A percentile compares a stretch with the other conserved stretches of the same genome.
These are phyloP conservation scores for Schizopygopsis malacanthus DNA, from an alignment of 2,797 vertebrate genomes.

Conservation along the genomic window DNA sequence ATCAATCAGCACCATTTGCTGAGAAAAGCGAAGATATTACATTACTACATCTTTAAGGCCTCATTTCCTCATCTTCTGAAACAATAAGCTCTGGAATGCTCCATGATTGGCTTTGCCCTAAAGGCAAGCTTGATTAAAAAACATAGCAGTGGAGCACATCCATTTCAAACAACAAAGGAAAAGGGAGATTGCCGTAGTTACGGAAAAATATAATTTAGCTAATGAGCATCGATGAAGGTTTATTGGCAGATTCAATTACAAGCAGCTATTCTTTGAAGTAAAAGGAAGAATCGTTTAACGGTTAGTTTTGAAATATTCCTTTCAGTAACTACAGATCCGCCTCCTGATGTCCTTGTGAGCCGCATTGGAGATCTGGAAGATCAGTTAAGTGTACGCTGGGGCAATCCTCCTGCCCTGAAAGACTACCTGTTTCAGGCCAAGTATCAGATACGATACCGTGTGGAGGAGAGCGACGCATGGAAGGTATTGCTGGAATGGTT, in stretches of 20 bases:
- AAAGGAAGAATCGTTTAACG: neutral
- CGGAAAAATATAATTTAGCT: conserved; percentile 22
- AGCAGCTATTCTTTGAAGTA: neutral
- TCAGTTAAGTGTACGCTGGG: conserved; percentile 93
- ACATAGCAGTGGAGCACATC: conserved; percentile 53
- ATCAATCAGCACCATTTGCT: conserved; percentile 4
- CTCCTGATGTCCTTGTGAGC: conserved; percentile 87
- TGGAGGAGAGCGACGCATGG: conserved; percentile 92
- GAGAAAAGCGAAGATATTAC: conserved; percentile 13
- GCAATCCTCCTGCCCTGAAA: conserved; percentile 88
- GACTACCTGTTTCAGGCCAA: conserved; percentile 96
- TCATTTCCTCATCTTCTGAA: conserved; percentile 55
- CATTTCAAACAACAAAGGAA: conserved; percentile 43
- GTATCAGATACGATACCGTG: conserved; percentile 95
- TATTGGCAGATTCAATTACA: conserved; percentile 29
- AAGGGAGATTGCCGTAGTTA: conserved; percentile 38
- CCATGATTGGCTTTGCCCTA: conserved; percentile 50
- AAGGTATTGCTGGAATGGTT: conserved; percentile 78
- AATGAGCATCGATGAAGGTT: conserved; percentile 1
- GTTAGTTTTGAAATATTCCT: conserved; percentile 24
- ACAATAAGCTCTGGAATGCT: conserved; percentile 64
- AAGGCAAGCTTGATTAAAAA: conserved; percentile 47
- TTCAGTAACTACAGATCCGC: conserved; percentile 93
- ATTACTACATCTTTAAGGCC: conserved; percentile 40
- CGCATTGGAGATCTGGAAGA: conserved; percentile 90